Evolutionary conservation across 2,797 vertebrate genomes (phyloP).

Genomic region (Etheostoma perlongum): DNA sequence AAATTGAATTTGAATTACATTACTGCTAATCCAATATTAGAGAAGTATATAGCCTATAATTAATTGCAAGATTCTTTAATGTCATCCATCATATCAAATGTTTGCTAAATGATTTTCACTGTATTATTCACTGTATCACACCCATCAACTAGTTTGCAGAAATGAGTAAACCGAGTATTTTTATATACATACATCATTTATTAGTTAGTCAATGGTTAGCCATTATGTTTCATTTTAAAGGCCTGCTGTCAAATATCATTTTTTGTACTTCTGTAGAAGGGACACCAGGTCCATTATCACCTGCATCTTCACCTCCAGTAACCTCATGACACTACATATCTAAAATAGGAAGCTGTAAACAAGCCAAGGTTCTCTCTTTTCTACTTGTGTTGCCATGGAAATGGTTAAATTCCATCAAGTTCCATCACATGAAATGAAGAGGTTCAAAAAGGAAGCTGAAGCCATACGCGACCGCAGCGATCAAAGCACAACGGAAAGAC

Average conservation of each 20-base stretch:
- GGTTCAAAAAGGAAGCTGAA: constrained; percentile 28
- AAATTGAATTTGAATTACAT: neutral
- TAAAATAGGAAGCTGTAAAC: constrained; percentile 70
- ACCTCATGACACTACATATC: constrained; percentile 49
- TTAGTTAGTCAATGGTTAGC: too few relatives aligned
- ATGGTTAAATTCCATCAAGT: constrained; percentile 28
- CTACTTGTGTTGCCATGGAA: constrained; percentile 45
- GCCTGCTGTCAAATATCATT: too few relatives aligned
- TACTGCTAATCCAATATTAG: neutral
- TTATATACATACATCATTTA: too few relatives aligned
- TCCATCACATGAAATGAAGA: constrained; percentile 32
- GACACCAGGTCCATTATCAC: too few relatives aligned
- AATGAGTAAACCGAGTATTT: too few relatives aligned
- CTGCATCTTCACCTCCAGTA: neutral
- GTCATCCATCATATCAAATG: neutral
- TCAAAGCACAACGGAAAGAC: constrained; percentile 12
- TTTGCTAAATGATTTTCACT: neutral
- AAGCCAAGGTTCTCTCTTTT: constrained; percentile 34
- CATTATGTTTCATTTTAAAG: too few relatives aligned
- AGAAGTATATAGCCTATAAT: neutral
- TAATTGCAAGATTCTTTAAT: neutral
- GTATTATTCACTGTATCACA: neutral
- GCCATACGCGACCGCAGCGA: constrained; percentile 29
- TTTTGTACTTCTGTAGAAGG: too few relatives aligned
- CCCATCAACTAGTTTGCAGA: neutral